Base-by-base conservation (phyloP, 2,797 vertebrate species). In the Melanotaenia trifasciata region DNA sequence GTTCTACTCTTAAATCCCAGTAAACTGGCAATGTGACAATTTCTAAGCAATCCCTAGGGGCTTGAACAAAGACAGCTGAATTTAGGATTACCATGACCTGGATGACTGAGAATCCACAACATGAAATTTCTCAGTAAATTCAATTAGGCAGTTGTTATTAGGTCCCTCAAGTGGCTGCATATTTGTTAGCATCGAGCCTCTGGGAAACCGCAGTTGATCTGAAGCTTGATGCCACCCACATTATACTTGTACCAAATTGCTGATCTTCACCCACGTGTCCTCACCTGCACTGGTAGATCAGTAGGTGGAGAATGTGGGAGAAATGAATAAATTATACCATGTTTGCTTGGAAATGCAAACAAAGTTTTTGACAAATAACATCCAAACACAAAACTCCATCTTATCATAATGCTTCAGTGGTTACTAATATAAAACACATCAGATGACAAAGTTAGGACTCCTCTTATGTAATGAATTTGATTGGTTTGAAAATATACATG, bases 241-340 rank as follows among this genome's bases (percentile, higher is more conserved):
- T 4, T 40, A 14, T 33, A 30, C 60, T 69, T 64, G 56, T 54
- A 56, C 54, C 10, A 14, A 35, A 70, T 50, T 57, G 35, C 11
- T 73, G 60, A 56, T 67, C 76, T 67, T 83, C 71, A 70, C 71
- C 76, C 72, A 84, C 73, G 59, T 45, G 69, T 65, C 67, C 68
- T 67, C 72, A 76, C 74, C 70, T 81, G 72, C 5, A 22, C 56
- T 70, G 67, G 59, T 71, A 10, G 51, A 81, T 62, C 20, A 51
- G 83, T 74, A 32, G 79, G 74, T 16, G 53, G 18, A 63, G 36
- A 43, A 67, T 58, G 79, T 85, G 68, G 81, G 79, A 75, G 68
- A 72, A 67, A 56, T 54, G 33, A 80, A 84, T 82, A 81, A 80
- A 79, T 77, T 47, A 58, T 24, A 78, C 56, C 32, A 66, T 8